phyloP scores from a whole-genome alignment of 1,140 invertebrate genomes.

The Phthorimaea operculella region DNA sequence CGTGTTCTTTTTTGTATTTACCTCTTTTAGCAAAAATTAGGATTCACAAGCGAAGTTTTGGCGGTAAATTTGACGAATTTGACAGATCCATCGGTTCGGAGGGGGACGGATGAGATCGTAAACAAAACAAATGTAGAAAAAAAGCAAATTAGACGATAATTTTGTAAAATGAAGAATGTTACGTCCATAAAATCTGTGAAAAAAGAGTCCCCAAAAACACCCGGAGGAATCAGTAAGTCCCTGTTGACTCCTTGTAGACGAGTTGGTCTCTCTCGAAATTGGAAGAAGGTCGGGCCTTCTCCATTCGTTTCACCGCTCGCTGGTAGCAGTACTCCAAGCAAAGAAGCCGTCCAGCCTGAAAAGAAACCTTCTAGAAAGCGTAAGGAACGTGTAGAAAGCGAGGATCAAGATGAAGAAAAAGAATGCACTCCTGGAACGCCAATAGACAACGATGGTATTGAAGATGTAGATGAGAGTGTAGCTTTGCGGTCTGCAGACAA shows the following conservation, averaged over 20 bases:
- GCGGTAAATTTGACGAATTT: neutral
- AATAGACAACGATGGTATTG: neutral
- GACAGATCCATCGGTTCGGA: neutral
- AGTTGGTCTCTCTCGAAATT: slow-evolving; percentile 51
- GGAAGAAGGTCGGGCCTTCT: slow-evolving; percentile 43
- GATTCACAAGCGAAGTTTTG: neutral
- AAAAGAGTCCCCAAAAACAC: slow-evolving; percentile 48
- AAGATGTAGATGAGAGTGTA: neutral
- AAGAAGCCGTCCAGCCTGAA: slow-evolving; percentile 10
- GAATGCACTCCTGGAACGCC: neutral
- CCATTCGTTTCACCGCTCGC: slow-evolving; percentile 51
- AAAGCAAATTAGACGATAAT: neutral
- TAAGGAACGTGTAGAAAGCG: slow-evolving; percentile 14
- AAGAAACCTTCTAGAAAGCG: slow-evolving; percentile 28
- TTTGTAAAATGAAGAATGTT: slow-evolving; percentile 29
- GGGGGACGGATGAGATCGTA: neutral
- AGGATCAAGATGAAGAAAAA: slow-evolving; percentile 6
- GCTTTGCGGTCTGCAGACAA: neutral
- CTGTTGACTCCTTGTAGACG: slow-evolving; percentile 51
- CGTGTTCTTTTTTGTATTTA: neutral
- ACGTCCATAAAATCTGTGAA: slow-evolving; percentile 22
- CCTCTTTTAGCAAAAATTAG: neutral
- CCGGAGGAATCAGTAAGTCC: slow-evolving; percentile 55
- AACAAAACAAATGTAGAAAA: slow-evolving; percentile 2
- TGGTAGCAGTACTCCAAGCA: slow-evolving; percentile 13